Percentiles rank a stretch among this genome's conserved stretches.
Conservation (phyloP, 2,797 vertebrate genomes). For the Lateolabrax maculatus region DNA sequence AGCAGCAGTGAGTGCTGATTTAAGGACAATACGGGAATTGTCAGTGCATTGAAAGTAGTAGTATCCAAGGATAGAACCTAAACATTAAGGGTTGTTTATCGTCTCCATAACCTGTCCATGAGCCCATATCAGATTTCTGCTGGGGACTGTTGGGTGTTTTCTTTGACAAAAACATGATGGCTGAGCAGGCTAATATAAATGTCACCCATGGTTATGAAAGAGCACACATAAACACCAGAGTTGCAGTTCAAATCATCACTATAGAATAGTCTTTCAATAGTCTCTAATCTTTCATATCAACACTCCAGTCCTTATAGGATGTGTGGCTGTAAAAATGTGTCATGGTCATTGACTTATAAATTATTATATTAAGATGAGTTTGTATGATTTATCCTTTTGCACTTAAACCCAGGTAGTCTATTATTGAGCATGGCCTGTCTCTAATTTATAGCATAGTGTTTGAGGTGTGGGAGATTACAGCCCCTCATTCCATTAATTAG, state of each 20-base stretch:
- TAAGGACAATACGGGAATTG: background rate
- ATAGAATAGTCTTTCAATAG: background rate
- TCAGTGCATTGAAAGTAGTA: background rate
- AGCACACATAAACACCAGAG: background rate
- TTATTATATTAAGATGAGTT: background rate
- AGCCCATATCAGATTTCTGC: background rate
- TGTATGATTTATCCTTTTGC: background rate
- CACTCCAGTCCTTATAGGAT: background rate
- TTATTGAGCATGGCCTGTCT: background rate
- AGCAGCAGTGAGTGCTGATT: constrained; percentile 86
- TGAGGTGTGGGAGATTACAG: background rate
- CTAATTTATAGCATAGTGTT: background rate
- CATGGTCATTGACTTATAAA: background rate
- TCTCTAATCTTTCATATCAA: background rate
- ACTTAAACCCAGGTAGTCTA: background rate
- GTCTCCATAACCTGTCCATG: background rate
- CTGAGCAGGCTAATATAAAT: background rate
- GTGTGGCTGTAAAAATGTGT: background rate
- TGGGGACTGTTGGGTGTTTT: background rate
- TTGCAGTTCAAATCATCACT: background rate
- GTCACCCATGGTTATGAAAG: background rate
- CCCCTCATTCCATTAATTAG: background rate
- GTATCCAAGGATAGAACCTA: background rate
- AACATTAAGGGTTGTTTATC: background rate
- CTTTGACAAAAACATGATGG: background rate